Evolutionary conservation across 2,113 vertebrate species (phyloP).

Genomic region (Martes martes): DNA sequence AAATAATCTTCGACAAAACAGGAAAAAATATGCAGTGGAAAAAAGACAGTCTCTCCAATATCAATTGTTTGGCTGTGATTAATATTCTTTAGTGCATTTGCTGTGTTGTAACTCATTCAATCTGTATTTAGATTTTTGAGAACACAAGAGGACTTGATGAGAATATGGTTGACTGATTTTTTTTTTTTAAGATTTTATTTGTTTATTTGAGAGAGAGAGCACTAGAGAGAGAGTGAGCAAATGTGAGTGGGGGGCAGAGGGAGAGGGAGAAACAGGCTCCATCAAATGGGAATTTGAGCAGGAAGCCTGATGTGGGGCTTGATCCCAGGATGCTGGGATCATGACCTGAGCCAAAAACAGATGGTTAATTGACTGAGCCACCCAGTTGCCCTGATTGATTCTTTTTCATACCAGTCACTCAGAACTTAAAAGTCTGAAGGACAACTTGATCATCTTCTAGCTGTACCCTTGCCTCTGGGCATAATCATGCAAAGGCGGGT

Average conservation of each 20-base stretch:
- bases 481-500: background rate
- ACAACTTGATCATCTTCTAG: background rate
- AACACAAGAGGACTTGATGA: background rate
- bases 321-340: too few relatives aligned
- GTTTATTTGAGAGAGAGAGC: background rate
- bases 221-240: too few relatives aligned
- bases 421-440: conserved; percentile 40
- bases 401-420: conserved; percentile 18
- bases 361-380: too few relatives aligned
- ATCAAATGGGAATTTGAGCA: too few relatives aligned
- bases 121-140: background rate
- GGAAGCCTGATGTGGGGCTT: too few relatives aligned
- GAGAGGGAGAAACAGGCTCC: too few relatives aligned
- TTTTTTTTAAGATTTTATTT: background rate
- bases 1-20: too few relatives aligned
- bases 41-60: too few relatives aligned
- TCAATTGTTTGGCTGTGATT: background rate
- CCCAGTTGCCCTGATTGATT: background rate
- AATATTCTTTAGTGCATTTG: background rate
- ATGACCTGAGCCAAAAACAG: too few relatives aligned
- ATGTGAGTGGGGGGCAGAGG: too few relatives aligned
- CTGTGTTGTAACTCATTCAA: background rate
- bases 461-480: background rate
- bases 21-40: too few relatives aligned
- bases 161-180: background rate